Conservation (phyloP, 2,888 invertebrate genomes). For the Spialia ferax region DNA sequence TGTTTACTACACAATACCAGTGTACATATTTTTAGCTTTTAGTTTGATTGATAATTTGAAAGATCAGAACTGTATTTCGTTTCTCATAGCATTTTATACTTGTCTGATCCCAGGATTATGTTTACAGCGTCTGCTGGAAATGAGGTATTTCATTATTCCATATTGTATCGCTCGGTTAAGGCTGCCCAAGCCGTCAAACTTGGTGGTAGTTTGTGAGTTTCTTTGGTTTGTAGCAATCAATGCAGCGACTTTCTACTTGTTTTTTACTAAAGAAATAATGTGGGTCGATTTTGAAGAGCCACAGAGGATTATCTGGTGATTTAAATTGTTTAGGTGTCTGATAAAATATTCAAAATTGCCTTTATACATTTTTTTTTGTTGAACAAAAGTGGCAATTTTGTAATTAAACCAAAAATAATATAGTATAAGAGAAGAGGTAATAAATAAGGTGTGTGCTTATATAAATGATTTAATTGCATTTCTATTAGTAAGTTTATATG, state of each 20-base stretch:
- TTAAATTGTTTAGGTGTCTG: neutral
- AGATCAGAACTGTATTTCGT: conserved; percentile 81
- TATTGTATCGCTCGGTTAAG: conserved; percentile 93
- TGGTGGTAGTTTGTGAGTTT: conserved; percentile 87
- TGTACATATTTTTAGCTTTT: conserved; percentile 90
- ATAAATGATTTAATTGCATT: no score
- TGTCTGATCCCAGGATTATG: conserved; percentile 88
- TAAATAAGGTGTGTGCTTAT: no score
- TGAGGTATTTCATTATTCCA: conserved; percentile 98
- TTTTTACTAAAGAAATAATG: conserved; percentile 91
- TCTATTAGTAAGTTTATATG: no score
- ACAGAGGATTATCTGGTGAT: conserved; percentile 96
- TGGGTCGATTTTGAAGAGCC: conserved; percentile 91
- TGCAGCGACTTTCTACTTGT: conserved; percentile 90
- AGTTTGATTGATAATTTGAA: conserved; percentile 84
- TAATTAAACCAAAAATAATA: no score
- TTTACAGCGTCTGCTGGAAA: conserved; percentile 95
- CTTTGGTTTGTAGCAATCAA: conserved; percentile 90
- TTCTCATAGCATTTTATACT: conserved; percentile 87
- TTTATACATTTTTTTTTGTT: no score
- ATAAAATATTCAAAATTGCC: no score
- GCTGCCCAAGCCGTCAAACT: conserved; percentile 75
- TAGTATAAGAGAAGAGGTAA: no score
- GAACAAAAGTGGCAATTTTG: no score
- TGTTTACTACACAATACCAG: conserved; percentile 90